phyloP scores from a whole-genome alignment of 2,113 vertebrate genomes.

The Cottus gobio region DNA sequence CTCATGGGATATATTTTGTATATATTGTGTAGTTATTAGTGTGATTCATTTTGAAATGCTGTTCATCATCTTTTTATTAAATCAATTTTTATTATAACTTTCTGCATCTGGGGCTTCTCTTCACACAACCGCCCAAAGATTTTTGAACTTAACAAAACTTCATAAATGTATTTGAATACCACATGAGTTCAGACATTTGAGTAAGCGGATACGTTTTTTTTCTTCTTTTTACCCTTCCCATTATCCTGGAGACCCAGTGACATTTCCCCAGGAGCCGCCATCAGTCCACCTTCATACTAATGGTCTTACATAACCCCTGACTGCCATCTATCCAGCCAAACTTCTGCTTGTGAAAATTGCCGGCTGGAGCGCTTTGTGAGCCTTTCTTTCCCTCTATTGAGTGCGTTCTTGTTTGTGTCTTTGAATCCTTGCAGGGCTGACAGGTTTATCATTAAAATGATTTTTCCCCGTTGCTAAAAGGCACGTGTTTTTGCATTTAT shows the following conservation, averaged over 20 bases:
- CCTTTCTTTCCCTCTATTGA: background rate
- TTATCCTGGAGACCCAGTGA: background rate
- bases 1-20: no score
- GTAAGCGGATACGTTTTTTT: no score
- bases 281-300: background rate
- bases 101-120: no score
- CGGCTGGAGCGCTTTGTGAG: background rate
- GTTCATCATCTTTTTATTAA: no score
- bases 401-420: constrained; percentile 9
- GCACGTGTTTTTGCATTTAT: constrained; percentile 39
- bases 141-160: no score
- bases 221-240: background rate
- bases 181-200: background rate
- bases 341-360: background rate
- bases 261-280: background rate
- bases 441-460: constrained; percentile 36
- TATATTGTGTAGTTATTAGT: no score
- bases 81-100: no score
- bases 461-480: constrained; percentile 7
- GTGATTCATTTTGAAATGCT: no score
- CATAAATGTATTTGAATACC: background rate
- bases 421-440: constrained; percentile 15
- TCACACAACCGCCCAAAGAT: no score
- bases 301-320: constrained; percentile 5
- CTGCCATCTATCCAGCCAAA: background rate